Base-by-base conservation (phyloP, 2,113 vertebrate genomes). In the Brachirus orientalis region DNA sequence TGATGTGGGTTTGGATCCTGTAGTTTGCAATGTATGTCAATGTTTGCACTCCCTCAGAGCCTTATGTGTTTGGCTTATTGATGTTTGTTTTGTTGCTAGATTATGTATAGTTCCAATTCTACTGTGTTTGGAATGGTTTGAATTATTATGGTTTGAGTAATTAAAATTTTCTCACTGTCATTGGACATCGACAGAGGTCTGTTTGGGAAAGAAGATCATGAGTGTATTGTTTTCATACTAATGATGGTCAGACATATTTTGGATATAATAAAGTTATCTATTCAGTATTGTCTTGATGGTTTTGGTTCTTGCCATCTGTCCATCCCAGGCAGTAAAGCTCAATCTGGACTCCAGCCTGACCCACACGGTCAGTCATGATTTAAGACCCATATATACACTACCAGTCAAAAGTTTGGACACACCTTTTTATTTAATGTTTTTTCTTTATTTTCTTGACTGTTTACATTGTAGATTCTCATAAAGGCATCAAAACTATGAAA, bases 11-110 rank as follows among this genome's bases (percentile, higher is more conserved):
- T 50, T 46, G 55, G 13, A 47, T 67, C 22, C 16, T 54, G 47
- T 28, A 50, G 63, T 43, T 79, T 72, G 82, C 82, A 92, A 80
- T 84, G 88, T 85, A 79, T 80, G 52, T 59, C 62, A 52, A 47
- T 5, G 60, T 82, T 84, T 86, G 79, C 83, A 86, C 79, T 72
- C 2, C 0, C 28, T 14, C 8, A 43, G 13, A 75, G 17, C 28
- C 16, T 14, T 28, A 28, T 28, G 28, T 28, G 53, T 17, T 2
- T 22, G 19, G 28, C 14, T 57, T 37, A 12, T 35, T 47, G 20
- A 9, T 12, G 43, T 59, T 53, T 35, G 14, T 71, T 43, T 43
- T 40, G 20, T 18, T 53, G 45, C 19, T 3, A 46, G 14, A 13
- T 52, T 36, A 19, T 22, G 6, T 36, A 33, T 7, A 37, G 20